phyloP scores from a whole-genome alignment of 2,888 invertebrate species.

The Callyntrura sp. region DNA sequence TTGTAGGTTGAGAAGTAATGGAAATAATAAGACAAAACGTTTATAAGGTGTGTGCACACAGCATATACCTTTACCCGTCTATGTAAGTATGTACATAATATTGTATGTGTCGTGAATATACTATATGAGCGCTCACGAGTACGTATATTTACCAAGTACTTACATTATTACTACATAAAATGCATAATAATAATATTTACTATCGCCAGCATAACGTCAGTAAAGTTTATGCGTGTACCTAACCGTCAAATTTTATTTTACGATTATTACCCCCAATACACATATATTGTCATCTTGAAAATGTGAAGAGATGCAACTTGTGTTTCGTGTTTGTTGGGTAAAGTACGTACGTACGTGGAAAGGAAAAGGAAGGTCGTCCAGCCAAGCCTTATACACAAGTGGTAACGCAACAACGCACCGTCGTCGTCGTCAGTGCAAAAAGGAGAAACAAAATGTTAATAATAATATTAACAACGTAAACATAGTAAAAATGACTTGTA shows the following conservation, averaged over 20 bases:
- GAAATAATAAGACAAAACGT: constrained; percentile 19
- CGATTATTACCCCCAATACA: constrained; percentile 76
- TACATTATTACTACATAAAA: constrained; percentile 25
- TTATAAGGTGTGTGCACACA: constrained; percentile 7
- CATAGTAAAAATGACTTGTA: constrained; percentile 38
- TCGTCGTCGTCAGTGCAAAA: constrained; percentile 26
- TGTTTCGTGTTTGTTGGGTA: constrained; percentile 8
- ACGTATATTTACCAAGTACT: neutral
- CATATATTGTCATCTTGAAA: constrained; percentile 64
- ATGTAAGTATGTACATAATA: neutral
- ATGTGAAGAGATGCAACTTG: constrained; percentile 65
- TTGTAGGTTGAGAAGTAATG: constrained; percentile 11
- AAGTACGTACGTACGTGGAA: constrained; percentile 15
- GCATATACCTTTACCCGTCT: no score
- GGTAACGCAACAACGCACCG: neutral
- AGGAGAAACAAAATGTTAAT: constrained; percentile 27
- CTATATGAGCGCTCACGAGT: neutral
- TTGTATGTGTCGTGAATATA: neutral
- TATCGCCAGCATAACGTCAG: constrained; percentile 29
- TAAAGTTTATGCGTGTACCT: constrained; percentile 59
- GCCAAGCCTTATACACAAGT: constrained; percentile 43
- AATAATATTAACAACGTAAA: constrained; percentile 50
- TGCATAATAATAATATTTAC: constrained; percentile 54
- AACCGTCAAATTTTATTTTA: constrained; percentile 77
- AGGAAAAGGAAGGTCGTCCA: constrained; percentile 69